Percentiles rank a stretch among this genome's conserved stretches.
These are phyloP conservation scores for Melanotaenia pygmaea DNA, from an alignment of 2,797 vertebrate species.

Conservation along the genomic window DNA sequence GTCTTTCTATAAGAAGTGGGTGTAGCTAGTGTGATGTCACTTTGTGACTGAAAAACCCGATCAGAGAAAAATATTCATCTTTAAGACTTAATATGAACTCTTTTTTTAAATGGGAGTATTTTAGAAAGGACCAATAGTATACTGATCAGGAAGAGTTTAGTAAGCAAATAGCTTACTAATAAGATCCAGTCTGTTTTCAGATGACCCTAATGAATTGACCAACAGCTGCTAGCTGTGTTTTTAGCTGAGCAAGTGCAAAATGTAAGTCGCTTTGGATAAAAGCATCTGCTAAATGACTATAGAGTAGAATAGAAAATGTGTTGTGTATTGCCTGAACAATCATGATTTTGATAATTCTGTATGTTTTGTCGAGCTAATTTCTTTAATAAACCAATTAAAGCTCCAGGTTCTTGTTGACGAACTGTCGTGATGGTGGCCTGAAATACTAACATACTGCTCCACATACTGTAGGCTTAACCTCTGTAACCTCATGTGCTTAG, in stretches of 20 bases:
- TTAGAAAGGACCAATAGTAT: too few relatives aligned
- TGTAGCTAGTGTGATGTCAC: neutral
- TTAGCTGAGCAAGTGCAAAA: neutral
- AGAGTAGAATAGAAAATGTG: too few relatives aligned
- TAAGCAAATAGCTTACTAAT: neutral
- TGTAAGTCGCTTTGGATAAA: too few relatives aligned
- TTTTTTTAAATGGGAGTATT: neutral
- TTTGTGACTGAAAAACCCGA: neutral
- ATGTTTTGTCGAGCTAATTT: neutral
- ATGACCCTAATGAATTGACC: neutral
- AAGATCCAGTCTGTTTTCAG: neutral
- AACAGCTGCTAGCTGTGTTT: neutral
- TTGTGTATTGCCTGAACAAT: too few relatives aligned
- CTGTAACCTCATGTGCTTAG: conserved; percentile 22
- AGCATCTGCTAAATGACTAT: too few relatives aligned
- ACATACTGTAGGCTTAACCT: conserved; percentile 19
- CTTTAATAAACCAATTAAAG: neutral
- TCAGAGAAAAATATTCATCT: neutral
- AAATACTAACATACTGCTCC: conserved; percentile 6
- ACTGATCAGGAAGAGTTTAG: too few relatives aligned
- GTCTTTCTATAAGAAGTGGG: neutral
- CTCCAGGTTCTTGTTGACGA: neutral
- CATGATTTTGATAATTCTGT: too few relatives aligned
- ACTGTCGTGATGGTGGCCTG: neutral
- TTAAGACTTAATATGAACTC: neutral